Base-by-base conservation (phyloP, 53 echinoderm and acorn worm species). In the Actinopyga echinites region DNA sequence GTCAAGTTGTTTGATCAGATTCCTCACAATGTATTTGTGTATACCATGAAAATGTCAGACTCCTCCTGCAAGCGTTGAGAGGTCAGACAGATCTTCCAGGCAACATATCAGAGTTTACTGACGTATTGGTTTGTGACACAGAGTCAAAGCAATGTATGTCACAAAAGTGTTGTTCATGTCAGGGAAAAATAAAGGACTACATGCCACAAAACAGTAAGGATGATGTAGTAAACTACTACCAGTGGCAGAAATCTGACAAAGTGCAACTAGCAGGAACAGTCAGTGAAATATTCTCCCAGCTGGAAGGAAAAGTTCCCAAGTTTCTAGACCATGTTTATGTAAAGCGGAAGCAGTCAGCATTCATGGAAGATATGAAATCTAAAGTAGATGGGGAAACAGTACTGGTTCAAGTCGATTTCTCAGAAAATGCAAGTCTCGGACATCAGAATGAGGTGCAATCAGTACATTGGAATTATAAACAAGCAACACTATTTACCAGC, bases 1-100 rank as follows among this genome's bases (percentile, higher is more conserved):
- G 74, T 89, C 37, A 84, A 83, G 31, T 34, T 81, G 44, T 82
- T 87, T 74, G 82, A 82, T 60, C 53, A 82, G 25, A 88, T 74
- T 17, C 83, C 88, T 8, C 78, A 88, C 65, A 88, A 84, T 79
- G 89, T 88, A 15, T 79, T 84, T 83, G 83, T 88, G 25, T 88
- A 83, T 81, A 83, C 54, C 83, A 88, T 56, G 88, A 88, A 30
- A 88, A 88, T 43, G 43, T 87, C 21, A 25, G 82, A 17, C 69
- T 87, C 19, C 22, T 87, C 32, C 82, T 87, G 23, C 32, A 54
- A 69, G 82, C 57, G 5, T 32, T 87, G 59, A 82, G 52, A 54
- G 35, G 40, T 8, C 56, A 60, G 28, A 82, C 59, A 15, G 17
- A 22, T 29, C 62, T 82, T 11, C 63, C 82, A n/a, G 62, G 59